Base-by-base conservation (phyloP, 2,888 invertebrate species). In the Drosophila kanekoi region DNA sequence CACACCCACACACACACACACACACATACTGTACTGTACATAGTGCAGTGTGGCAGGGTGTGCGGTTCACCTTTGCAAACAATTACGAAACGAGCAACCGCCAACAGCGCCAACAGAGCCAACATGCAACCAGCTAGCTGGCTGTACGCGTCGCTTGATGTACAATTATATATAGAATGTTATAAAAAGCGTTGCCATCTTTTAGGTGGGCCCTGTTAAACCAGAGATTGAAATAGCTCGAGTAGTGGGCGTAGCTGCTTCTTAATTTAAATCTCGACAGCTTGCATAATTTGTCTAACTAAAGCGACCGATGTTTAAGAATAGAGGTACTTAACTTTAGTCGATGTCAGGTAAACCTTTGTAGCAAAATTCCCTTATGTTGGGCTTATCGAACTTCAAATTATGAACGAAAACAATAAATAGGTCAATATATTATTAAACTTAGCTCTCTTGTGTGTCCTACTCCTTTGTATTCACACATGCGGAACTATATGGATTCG, bases 111-210 rank as follows among this genome's bases (percentile, higher is more conserved):
- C 13, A 40, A 32, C 70, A 52, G 28, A 6, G 28, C 28, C 28
- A 28, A 8, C 45, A 47, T 41, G 41, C 43, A 66, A 18, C 33
- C 33, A 35, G 49, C 40, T 60, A 52, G 56, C 20, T 35, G 14
- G 47, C 56, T 40, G 51, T 51, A 62, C 48, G 51, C 51, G 58
- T 33, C 38, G 37, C 56, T 44, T 47, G 40, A 65, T 57, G 72
- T 69, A 75, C 63, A 74, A 62, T 74, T 87, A 70, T 65, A 65
- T 76, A 62, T 65, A 65, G 48, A 68, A 47, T 23, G 23, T 44
- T 66, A 49, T 67, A 61, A 63, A 71, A 48, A 64, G 61, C 23
- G 28, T 33, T 54, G 70, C 65, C 47, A 48, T 61, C 74, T 65
- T 69, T 71, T 48, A 47, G 58, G 47, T 48, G 63, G 64, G 23